Evolutionary conservation across 1,140 invertebrate genomes (phyloP).

Genomic region (Megalonaias nervosa): DNA sequence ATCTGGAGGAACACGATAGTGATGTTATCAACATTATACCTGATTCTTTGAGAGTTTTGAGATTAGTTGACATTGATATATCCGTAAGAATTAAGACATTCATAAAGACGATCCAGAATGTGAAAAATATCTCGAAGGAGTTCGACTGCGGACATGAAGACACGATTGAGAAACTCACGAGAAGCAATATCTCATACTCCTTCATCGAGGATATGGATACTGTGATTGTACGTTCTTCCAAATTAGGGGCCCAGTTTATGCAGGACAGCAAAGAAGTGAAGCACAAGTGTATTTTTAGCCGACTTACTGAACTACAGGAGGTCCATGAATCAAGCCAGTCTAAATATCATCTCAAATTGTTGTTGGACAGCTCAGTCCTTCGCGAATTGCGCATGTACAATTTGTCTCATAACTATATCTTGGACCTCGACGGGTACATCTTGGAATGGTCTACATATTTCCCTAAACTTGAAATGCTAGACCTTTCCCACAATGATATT

Average conservation of each 20-base stretch:
- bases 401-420: constrained; percentile 37
- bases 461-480: constrained; percentile 44
- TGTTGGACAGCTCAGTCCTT: constrained; percentile 37
- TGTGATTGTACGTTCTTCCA: constrained; percentile 5
- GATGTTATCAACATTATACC: constrained; percentile 7
- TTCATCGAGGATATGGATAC: constrained; percentile 15
- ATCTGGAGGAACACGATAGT: constrained; percentile 28
- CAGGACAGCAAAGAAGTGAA: constrained; percentile 20
- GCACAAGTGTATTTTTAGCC: constrained; percentile 34
- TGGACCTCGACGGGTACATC: constrained; percentile 26
- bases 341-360: constrained; percentile 34
- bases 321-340: constrained; percentile 27
- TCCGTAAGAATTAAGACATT: constrained; percentile 15
- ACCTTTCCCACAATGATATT: constrained; percentile 47
- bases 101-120: constrained; percentile 20
- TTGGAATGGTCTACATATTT: constrained; percentile 42
- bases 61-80: constrained; percentile 16
- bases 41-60: constrained; percentile 27
- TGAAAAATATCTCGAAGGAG: constrained; percentile 32
- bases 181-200: constrained; percentile 32
- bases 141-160: constrained; percentile 41
- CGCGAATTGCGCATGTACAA: constrained; percentile 37
- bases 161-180: constrained; percentile 28
- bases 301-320: constrained; percentile 37
- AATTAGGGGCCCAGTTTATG: constrained; percentile 28